Base-by-base conservation (phyloP, 2,888 invertebrate genomes). In the Aporophyla nigra region DNA sequence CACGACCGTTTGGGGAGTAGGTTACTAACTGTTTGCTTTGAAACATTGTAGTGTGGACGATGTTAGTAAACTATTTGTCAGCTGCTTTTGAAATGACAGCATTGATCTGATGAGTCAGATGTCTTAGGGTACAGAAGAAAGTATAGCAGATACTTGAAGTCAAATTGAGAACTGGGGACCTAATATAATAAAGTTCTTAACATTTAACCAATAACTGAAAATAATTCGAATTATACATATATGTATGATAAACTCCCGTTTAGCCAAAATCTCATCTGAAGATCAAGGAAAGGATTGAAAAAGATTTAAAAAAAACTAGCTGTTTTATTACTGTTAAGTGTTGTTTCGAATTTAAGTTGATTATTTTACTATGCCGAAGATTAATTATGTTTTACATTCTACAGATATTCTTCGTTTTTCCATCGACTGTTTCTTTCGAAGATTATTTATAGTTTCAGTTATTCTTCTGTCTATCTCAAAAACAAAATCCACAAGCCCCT, bases 1-100 rank as follows among this genome's bases (percentile, higher is more conserved):
- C 68, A 71, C 80, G 69, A 71, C 80, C 70, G 33, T 71, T 49
- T 69, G 33, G 16, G 59, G 5, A 80, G 59, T 71, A 14, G 81
- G 66, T 67, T 63, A 72, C 53, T 63, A 53, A 79, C 27, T 58
- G 56, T 81, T 73, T 66, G 56, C 49, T 62, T 51, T 62, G 33
- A 43, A 63, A 59, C 51, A 81, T 16, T 68, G 43, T 82, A 33
- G 24, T 19, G 5, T 51, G 16, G 40, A 10, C 7, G 43, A 40
- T 49, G 53, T 67, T 33, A n/a, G 49, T 71, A 21, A 58, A 74
- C 14, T 58, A 27, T 69, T 69, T 79, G 33, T 33, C n/a, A 46
- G 49, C 9, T 76, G 33, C n/a, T 27, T 67, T 27, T 53, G 14
- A 27, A 65, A 62, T 76, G 21, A 63, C 56, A 62, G 24, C 16